phyloP scores from a whole-genome alignment of 2,888 invertebrate species.

The Latrodectus elegans region DNA sequence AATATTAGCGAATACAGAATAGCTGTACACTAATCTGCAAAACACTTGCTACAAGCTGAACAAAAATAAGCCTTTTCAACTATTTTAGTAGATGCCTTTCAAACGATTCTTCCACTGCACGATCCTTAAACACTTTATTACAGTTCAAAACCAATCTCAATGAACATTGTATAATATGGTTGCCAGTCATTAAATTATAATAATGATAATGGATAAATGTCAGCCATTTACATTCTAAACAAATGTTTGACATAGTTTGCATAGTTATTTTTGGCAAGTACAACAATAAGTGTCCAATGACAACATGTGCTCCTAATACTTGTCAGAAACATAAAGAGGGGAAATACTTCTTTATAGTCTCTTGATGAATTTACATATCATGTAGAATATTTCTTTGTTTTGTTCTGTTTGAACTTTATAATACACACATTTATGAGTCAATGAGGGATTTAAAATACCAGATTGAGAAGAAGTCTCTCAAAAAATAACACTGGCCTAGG shows the following conservation, averaged over 20 bases:
- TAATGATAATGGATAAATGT: constrained; percentile 12
- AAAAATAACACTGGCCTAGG: constrained; percentile 54
- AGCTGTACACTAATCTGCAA: constrained; percentile 34
- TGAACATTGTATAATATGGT: constrained; percentile 43
- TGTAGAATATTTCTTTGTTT: constrained; percentile 47
- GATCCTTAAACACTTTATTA: constrained; percentile 21
- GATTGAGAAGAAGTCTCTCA: not conserved
- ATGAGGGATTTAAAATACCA: constrained; percentile 6
- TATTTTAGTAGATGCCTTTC: constrained; percentile 3
- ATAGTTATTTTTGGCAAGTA: constrained; percentile 59
- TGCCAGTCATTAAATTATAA: constrained; percentile 25
- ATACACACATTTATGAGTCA: constrained; percentile 42
- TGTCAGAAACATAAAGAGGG: constrained; percentile 30
- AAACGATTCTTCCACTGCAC: constrained; percentile 12
- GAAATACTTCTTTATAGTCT: constrained; percentile 48
- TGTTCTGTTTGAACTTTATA: constrained; percentile 42
- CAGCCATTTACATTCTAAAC: constrained; percentile 23
- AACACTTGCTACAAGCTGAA: constrained; percentile 55
- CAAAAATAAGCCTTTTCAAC: constrained; percentile 37
- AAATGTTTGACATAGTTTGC: constrained; percentile 19
- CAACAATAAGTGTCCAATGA: constrained; percentile 41
- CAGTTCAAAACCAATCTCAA: constrained; percentile 26
- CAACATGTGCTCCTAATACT: constrained; percentile 51
- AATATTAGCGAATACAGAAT: constrained; percentile 31
- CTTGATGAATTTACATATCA: constrained; percentile 60